phyloP scores from a whole-genome alignment of 2,797 vertebrate species.

The Scleropages formosus region DNA sequence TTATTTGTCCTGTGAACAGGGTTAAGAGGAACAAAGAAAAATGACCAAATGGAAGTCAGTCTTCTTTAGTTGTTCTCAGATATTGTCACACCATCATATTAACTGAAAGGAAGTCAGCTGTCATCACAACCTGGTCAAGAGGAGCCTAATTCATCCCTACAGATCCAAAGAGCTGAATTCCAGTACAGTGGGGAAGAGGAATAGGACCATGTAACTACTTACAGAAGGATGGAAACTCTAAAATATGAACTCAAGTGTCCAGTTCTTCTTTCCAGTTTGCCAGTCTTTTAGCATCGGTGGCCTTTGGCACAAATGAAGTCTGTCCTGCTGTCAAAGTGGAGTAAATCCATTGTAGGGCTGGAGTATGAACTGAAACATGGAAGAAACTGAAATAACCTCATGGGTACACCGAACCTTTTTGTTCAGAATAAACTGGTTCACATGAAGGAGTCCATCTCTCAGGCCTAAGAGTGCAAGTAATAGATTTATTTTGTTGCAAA shows the following conservation, averaged over 20 bases:
- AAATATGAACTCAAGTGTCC: not conserved
- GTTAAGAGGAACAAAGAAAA: slow-evolving; percentile 23
- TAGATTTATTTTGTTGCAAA: no score
- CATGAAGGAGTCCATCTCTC: no score
- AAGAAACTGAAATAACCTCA: not conserved
- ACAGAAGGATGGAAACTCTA: not conserved
- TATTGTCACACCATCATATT: slow-evolving; percentile 33
- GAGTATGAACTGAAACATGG: not conserved
- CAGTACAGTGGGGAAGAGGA: not conserved
- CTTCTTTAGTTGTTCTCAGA: not conserved
- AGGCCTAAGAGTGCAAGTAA: no score
- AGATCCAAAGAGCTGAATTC: not conserved
- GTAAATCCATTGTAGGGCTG: not conserved
- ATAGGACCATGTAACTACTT: not conserved
- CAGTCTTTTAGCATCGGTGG: not conserved
- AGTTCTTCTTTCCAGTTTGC: not conserved
- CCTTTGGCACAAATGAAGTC: not conserved
- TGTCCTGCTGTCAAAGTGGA: not conserved
- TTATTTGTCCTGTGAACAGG: no score
- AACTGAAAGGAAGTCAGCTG: slow-evolving; percentile 9
- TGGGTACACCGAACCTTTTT: not conserved
- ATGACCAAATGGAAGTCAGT: slow-evolving; percentile 27
- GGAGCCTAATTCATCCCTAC: slow-evolving; percentile 30
- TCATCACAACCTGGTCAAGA: slow-evolving; percentile 52
- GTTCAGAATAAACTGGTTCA: no score